A percentile compares a stretch with the other conserved stretches of the same genome.
Conservation (phyloP, 1,140 invertebrate genomes). For the Leptonema lineaticorne region DNA sequence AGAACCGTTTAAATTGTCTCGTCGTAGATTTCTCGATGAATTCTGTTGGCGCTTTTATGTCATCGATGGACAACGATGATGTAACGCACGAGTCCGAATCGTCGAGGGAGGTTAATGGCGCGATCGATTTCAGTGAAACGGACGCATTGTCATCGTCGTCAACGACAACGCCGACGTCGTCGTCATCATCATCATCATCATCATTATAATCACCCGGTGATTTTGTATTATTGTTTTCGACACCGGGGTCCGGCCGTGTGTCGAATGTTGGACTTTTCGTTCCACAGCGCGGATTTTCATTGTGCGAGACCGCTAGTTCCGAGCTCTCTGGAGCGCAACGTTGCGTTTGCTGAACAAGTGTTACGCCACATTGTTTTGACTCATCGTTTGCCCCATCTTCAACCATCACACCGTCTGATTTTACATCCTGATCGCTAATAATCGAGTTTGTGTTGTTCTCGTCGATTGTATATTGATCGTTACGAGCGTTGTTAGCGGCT, state of each 20-base stretch:
- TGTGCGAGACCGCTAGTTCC: conserved; percentile 23
- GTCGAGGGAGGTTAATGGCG: background rate
- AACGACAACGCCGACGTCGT: no score
- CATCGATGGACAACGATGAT: background rate
- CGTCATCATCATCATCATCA: background rate
- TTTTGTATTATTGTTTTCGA: conserved; percentile 13
- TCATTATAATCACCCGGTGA: conserved; percentile 4
- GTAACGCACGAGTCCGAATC: background rate
- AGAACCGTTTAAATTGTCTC: conserved; percentile 35
- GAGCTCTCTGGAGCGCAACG: conserved; percentile 23
- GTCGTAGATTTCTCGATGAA: conserved; percentile 27
- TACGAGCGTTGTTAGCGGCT: conserved; percentile 30
- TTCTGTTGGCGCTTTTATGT: background rate
- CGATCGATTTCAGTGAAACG: conserved; percentile 1
- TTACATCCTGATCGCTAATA: background rate
- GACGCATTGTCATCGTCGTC: background rate
- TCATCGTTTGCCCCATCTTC: conserved; percentile 6
- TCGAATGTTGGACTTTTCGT: conserved; percentile 16
- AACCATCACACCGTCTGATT: background rate
- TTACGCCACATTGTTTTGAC: conserved; percentile 17
- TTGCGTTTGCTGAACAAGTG: conserved; percentile 23
- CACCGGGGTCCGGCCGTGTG: background rate
- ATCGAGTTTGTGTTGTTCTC: background rate
- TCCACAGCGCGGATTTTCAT: conserved; percentile 26
- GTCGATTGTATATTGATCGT: background rate